Conservation (phyloP, 2,888 invertebrate genomes). For the Scaeva pyrastri region DNA sequence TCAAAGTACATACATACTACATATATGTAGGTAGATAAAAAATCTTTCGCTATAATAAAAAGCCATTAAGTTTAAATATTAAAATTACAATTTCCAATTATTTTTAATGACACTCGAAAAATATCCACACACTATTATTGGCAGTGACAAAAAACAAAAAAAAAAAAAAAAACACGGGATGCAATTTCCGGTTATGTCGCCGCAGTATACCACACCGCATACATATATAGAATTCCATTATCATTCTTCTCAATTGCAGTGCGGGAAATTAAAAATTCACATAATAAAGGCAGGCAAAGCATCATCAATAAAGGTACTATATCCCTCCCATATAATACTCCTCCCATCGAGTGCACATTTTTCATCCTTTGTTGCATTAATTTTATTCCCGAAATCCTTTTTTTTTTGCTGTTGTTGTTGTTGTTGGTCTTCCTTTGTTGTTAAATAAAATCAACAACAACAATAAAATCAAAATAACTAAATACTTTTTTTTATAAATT, state of each 20-base stretch:
- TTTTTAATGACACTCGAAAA: constrained; percentile 66
- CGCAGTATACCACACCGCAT: constrained; percentile 25
- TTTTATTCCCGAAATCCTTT: constrained; percentile 59
- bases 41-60: constrained; percentile 12
- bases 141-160: neutral
- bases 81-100: constrained; percentile 73
- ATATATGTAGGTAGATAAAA: neutral
- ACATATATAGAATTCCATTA: constrained; percentile 36
- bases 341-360: neutral
- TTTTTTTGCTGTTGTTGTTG: constrained; percentile 24
- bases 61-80: constrained; percentile 64
- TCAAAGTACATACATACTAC: neutral
- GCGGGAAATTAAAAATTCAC: constrained; percentile 68
- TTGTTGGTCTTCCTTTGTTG: constrained; percentile 11
- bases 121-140: constrained; percentile 43
- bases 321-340: neutral
- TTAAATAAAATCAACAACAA: constrained; percentile 15
- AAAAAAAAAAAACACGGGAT: constrained; percentile 15
- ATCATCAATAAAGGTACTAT: neutral
- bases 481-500: constrained; percentile 13
- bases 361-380: constrained; percentile 49
- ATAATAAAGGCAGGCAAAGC: constrained; percentile 32
- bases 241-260: constrained; percentile 56
- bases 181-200: constrained; percentile 58
- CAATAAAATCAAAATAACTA: constrained; percentile 42